These are phyloP conservation scores for Pomacea canaliculata DNA, from an alignment of 2,888 invertebrate genomes.

Conservation along the genomic window DNA sequence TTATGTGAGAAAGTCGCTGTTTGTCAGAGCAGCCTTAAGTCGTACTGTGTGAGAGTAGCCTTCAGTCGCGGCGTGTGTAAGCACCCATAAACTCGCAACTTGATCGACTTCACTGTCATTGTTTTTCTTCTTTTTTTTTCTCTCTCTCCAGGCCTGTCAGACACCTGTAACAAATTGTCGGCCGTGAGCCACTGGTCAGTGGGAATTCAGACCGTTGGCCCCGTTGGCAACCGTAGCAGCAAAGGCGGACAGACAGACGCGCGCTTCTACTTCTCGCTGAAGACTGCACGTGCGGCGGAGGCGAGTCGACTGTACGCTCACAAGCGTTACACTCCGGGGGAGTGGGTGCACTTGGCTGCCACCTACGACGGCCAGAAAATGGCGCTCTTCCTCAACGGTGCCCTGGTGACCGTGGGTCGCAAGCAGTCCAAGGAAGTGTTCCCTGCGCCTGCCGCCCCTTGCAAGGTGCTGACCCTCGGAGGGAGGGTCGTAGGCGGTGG, in stretches of 20 bases:
- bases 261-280: constrained; percentile 45
- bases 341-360: constrained; percentile 56
- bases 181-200: constrained; percentile 43
- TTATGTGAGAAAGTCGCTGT: too few species aligned
- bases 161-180: constrained; percentile 39
- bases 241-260: constrained; percentile 28
- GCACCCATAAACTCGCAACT: too few species aligned
- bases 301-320: constrained; percentile 40
- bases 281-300: constrained; percentile 39
- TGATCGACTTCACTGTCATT: too few species aligned
- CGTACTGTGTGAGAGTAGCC: too few species aligned
- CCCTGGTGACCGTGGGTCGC: constrained; percentile 42
- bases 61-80: too few species aligned
- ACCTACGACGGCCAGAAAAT: constrained; percentile 50
- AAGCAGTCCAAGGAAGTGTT: constrained; percentile 49
- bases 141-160: constrained; percentile 44
- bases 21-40: too few species aligned
- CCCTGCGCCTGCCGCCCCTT: constrained; percentile 34
- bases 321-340: constrained; percentile 40
- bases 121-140: too few species aligned
- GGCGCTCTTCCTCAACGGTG: constrained; percentile 54
- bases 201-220: constrained; percentile 40
- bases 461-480: constrained; percentile 51
- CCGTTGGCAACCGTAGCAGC: constrained; percentile 13
- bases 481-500: constrained; percentile 33